Conservation (phyloP, 1,140 invertebrate species). For the Drosophila ercepeae region DNA sequence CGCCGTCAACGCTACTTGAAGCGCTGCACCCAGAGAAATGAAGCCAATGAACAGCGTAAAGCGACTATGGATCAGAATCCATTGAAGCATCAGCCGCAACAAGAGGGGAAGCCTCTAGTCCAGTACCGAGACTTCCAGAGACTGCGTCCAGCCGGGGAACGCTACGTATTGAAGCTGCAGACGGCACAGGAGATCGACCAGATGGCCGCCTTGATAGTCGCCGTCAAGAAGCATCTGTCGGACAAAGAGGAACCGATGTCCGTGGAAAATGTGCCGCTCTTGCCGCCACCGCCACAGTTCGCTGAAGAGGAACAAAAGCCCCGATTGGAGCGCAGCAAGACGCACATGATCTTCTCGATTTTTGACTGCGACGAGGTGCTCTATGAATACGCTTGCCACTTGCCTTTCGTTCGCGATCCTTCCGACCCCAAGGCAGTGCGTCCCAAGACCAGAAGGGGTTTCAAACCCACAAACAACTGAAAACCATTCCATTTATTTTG, state of each 20-base stretch:
- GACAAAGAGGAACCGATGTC: not conserved
- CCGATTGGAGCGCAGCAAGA: constrained; percentile 5
- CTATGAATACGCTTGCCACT: not conserved
- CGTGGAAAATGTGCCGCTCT: not conserved
- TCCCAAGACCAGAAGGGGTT: not conserved
- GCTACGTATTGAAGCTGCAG: not conserved
- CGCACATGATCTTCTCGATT: not conserved
- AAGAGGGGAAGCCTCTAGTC: not conserved
- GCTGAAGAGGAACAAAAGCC: not conserved
- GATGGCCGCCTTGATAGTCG: not conserved
- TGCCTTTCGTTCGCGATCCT: not conserved
- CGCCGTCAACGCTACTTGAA: not conserved
- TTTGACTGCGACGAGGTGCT: not conserved
- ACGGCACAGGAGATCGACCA: not conserved
- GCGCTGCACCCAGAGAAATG: not conserved
- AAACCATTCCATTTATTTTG: not conserved
- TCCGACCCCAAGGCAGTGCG: not conserved
- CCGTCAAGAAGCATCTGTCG: not conserved
- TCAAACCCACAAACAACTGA: too few species aligned
- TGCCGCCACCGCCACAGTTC: not conserved
- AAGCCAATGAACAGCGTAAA: not conserved
- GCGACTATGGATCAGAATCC: too few species aligned
- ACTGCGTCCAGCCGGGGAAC: not conserved
- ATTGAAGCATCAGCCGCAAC: not conserved
- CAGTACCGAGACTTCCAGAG: not conserved